Percentiles rank a stretch among this genome's conserved stretches.
phyloP scores from a whole-genome alignment of 2,888 invertebrate genomes.

The Cosmorhoe ocellata region DNA sequence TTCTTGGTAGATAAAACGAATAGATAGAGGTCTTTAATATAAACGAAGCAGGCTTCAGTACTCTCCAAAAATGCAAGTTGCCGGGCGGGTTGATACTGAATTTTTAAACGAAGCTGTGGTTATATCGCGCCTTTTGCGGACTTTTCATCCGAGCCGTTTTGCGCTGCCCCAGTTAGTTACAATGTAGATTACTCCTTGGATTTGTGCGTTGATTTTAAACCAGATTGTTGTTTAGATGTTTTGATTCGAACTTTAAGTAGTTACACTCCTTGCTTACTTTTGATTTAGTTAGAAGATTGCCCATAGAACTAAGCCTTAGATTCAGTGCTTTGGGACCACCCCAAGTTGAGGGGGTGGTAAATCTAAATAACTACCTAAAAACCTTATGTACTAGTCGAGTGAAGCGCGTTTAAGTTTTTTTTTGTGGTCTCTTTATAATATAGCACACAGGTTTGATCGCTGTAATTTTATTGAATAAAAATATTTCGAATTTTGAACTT shows the following conservation, averaged over 20 bases:
- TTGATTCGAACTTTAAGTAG: background rate
- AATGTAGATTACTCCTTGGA: slow-evolving; percentile 34
- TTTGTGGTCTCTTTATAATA: no score
- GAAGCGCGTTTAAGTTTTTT: no score
- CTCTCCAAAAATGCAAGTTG: slow-evolving; percentile 76
- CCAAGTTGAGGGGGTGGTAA: no score
- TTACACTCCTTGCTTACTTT: no score
- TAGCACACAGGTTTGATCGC: no score
- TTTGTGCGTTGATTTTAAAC: slow-evolving; percentile 16
- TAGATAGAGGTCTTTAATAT: slow-evolving; percentile 82
- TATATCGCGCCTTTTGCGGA: slow-evolving; percentile 36
- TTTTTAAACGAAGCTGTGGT: slow-evolving; percentile 67
- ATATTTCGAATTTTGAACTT: no score
- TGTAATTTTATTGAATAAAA: no score
- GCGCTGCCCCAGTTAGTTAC: slow-evolving; percentile 31
- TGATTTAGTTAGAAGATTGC: no score
- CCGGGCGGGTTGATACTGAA: slow-evolving; percentile 70
- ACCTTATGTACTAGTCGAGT: no score
- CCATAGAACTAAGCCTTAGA: no score
- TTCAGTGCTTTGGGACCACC: no score
- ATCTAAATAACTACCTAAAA: no score
- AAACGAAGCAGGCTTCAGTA: slow-evolving; percentile 81
- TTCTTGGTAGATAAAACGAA: slow-evolving; percentile 78
- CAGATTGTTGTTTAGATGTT: background rate
- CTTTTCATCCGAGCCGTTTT: slow-evolving; percentile 38